Evolutionary conservation across 2,888 invertebrate species (phyloP), one percentile per base, ranked within the genome.

Genomic region (Rhopalosiphum nymphaeae): DNA sequence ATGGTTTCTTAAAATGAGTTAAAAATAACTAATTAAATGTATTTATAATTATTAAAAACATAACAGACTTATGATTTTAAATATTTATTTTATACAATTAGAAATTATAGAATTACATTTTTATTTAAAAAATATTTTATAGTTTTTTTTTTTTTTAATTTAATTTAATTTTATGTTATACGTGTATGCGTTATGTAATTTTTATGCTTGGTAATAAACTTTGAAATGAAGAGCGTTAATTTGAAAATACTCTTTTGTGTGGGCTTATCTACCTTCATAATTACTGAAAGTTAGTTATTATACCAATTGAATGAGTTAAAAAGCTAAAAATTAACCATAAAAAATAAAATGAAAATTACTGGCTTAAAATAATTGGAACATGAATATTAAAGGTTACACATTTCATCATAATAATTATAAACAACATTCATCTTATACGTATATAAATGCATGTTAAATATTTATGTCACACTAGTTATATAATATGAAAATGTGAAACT

Each of bases 191-290:
- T 89, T 44, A 42, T 89, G 29, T 89, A 89, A 57, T 89, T 89
- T 89, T 44, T 89, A 88, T 88, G 25, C 53, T 88, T 36, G 29
- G 57, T 89, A 57, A 88, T 57, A 89, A 89, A 89, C 44, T 57
- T 56, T 57, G 57, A 26, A 42, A 89, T 57, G 11, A 89, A 57
- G 56, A 89, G 57, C 57, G 44, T 56, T 89, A 89, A 57, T 89
- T 89, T 44, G 57, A 44, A 44, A 44, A 89, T 44, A 57, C 57
- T 44, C 89, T 57, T 57, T 89, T 57, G 44, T 42, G 42, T 61
- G 29, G 57, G 57, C 29, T 61, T 89, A 29, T 46, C 86, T 86
- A 46, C 53, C 53, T 88, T 36, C 88, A 49, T 88, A 88, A 88
- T 88, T 88, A 88, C 53, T 36, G 21, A 88, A 88, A 88, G 53